Percentiles rank a stretch among this genome's conserved stretches.
These are phyloP conservation scores for Turnix velox DNA, from an alignment of 2,113 vertebrate species.

Conservation along the genomic window DNA sequence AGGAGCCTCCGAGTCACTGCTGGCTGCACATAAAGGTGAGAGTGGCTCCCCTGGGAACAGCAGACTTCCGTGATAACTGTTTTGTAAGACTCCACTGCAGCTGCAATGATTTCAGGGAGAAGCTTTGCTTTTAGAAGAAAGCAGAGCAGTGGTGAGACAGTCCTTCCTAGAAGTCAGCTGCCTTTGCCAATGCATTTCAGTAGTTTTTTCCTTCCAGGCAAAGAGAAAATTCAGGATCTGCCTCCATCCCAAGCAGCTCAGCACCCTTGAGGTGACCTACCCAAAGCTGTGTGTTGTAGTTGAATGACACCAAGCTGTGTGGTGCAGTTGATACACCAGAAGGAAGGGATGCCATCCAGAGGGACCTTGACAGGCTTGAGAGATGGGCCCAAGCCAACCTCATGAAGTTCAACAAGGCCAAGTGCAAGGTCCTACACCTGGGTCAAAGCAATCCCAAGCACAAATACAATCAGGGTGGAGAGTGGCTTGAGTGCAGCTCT, in stretches of 20 bases:
- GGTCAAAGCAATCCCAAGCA: too few relatives aligned
- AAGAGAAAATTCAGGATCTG: neutral
- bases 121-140: neutral
- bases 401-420: too few relatives aligned
- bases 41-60: neutral
- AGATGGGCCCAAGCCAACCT: too few relatives aligned
- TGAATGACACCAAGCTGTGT: too few relatives aligned
- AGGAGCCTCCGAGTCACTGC: neutral
- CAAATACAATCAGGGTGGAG: too few relatives aligned
- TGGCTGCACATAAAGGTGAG: neutral
- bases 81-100: rapidly evolving
- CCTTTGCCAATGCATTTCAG: neutral
- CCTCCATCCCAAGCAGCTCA: neutral
- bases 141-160: neutral
- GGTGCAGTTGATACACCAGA: too few relatives aligned
- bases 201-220: neutral
- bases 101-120: neutral
- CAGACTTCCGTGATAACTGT: neutral
- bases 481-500: too few relatives aligned
- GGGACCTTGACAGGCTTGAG: too few relatives aligned
- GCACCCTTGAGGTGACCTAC: neutral
- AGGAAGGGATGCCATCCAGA: too few relatives aligned
- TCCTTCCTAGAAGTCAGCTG: neutral
- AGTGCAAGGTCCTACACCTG: too few relatives aligned
- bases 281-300: too few relatives aligned